phyloP scores from a whole-genome alignment of 2,797 vertebrate species.

The Microhierax caerulescens region DNA sequence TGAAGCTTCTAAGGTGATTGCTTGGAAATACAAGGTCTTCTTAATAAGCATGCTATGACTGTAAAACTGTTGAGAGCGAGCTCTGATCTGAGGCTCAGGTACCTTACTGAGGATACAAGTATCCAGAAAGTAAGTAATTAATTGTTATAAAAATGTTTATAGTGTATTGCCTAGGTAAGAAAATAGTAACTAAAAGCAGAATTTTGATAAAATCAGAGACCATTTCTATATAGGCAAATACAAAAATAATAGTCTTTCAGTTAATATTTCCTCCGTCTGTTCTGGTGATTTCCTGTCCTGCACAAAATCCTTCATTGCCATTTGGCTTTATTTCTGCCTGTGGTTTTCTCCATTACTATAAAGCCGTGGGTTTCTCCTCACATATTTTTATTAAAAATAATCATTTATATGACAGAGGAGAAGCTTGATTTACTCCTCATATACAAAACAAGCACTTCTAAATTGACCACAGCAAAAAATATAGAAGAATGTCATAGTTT shows the following conservation, averaged over 20 bases:
- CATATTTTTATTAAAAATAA: neutral
- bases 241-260: neutral
- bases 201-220: neutral
- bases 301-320: neutral
- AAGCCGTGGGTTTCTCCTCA: neutral
- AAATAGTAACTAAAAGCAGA: neutral
- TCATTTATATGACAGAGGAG: neutral
- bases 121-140: conserved; percentile 75
- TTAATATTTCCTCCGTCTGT: neutral
- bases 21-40: conserved; percentile 72
- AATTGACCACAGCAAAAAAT: neutral
- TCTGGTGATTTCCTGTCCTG: neutral
- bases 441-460: neutral
- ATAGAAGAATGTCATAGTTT: neutral
- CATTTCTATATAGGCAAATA: neutral
- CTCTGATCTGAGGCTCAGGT: conserved; percentile 60
- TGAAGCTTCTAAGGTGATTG: conserved; percentile 73
- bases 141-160: conserved; percentile 43
- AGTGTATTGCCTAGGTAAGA: conserved; percentile 1
- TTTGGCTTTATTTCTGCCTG: neutral
- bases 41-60: conserved; percentile 75
- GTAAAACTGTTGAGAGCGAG: conserved; percentile 66
- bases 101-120: conserved; percentile 70
- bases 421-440: neutral
- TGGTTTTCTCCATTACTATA: neutral